Percentiles rank a stretch among this genome's conserved stretches.
Conservation (phyloP, 2,113 vertebrate genomes). For the Delphinus delphis region DNA sequence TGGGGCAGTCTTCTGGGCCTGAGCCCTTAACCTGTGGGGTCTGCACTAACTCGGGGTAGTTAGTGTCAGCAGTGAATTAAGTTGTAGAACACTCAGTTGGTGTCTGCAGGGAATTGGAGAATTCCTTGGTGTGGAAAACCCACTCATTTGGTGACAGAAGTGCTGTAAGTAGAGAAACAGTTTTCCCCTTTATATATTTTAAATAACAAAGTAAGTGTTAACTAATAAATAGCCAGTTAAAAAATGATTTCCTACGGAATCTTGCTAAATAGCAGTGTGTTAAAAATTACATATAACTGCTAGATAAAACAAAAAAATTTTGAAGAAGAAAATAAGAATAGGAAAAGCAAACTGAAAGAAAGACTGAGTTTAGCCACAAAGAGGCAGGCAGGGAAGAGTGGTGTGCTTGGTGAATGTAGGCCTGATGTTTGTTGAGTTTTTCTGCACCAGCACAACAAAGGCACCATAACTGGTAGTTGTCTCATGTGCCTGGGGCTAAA, state of each 20-base stretch:
- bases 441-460: not conserved
- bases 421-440: not conserved
- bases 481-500: not conserved
- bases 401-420: not conserved
- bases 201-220: not conserved
- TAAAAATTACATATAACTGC: not conserved
- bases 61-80: not conserved
- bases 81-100: not conserved
- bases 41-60: not conserved
- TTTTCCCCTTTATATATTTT: not conserved
- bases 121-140: not conserved
- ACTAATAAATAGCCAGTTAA: not conserved
- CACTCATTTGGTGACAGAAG: not conserved
- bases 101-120: not conserved
- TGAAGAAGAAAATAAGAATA: not conserved
- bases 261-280: not conserved
- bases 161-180: not conserved
- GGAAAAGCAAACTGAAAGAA: not conserved
- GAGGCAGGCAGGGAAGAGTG: too few relatives aligned
- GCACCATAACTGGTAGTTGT: not conserved
- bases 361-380: not conserved
- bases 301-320: not conserved
- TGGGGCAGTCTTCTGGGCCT: not conserved
- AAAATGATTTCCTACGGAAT: not conserved
- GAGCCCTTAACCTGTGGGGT: not conserved